These are phyloP conservation scores for cat (Felis catus) DNA, from an alignment of 2,113 vertebrate species.

Conservation along the genomic window DNA sequence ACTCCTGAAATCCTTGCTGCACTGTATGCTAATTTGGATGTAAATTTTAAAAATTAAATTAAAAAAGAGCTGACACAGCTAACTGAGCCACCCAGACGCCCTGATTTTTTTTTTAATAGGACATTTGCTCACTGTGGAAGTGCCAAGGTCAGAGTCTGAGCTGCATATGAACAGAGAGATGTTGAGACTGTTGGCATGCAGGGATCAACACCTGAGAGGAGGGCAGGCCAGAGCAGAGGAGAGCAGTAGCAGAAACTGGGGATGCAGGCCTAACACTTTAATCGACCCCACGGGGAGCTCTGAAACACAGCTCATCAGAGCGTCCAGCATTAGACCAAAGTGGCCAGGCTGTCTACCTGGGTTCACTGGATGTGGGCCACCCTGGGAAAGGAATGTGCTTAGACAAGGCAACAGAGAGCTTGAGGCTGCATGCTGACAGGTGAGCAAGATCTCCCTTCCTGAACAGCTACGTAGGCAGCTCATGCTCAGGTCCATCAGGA, in stretches of 20 bases:
- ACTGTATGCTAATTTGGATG: too few relatives aligned
- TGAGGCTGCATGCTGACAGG: background rate
- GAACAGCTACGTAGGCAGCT: background rate
- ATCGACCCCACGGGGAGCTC: background rate
- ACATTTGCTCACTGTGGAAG: background rate
- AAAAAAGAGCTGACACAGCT: too few relatives aligned
- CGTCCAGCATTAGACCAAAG: background rate
- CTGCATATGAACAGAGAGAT: background rate
- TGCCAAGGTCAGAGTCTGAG: background rate
- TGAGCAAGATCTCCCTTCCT: background rate
- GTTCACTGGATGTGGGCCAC: background rate
- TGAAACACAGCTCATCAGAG: background rate
- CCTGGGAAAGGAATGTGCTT: too few relatives aligned
- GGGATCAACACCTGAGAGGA: background rate
- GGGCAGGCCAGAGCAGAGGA: background rate
- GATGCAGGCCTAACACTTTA: fast-evolving
- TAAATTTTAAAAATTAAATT: too few relatives aligned
- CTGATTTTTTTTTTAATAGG: background rate
- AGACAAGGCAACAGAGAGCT: background rate
- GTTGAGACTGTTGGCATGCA: background rate
- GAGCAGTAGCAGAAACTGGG: background rate
- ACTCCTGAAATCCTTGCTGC: too few relatives aligned
- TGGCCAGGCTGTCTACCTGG: background rate
- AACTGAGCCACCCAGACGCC: too few relatives aligned
- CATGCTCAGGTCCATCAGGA: too few relatives aligned